A percentile compares a stretch with the other conserved stretches of the same genome.
These are phyloP conservation scores for Conchocele bisecta DNA, from an alignment of 2,888 invertebrate genomes.

Conservation along the genomic window DNA sequence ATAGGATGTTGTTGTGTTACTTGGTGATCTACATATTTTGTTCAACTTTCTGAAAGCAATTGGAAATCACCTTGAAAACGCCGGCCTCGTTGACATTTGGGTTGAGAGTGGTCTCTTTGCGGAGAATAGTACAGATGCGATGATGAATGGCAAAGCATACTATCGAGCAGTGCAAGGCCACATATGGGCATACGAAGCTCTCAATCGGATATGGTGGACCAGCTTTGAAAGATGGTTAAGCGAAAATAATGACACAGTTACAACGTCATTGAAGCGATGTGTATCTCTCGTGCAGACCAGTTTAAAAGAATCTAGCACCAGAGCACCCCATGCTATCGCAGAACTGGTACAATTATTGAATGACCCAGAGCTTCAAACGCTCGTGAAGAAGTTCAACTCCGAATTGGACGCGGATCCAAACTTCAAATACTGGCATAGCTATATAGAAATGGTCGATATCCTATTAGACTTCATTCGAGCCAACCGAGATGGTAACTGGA, in stretches of 20 bases:
- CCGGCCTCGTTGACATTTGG: slow-evolving; percentile 30
- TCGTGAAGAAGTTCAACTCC: no score
- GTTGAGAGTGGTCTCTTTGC: slow-evolving; percentile 20
- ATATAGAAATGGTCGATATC: no score
- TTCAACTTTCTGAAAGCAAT: slow-evolving; percentile 35
- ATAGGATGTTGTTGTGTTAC: background rate
- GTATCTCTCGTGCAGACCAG: no score
- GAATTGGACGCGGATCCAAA: no score
- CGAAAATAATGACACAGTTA: no score
- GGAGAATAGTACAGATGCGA: slow-evolving; percentile 6
- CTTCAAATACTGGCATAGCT: no score
- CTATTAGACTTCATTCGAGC: slow-evolving; percentile 37
- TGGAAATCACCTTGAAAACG: slow-evolving; percentile 24
- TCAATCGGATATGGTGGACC: slow-evolving; percentile 14
- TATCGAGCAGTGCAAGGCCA: slow-evolving; percentile 27
- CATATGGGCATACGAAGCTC: slow-evolving; percentile 13
- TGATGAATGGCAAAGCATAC: slow-evolving; percentile 22
- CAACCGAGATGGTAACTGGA: slow-evolving; percentile 42
- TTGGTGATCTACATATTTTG: slow-evolving; percentile 17
- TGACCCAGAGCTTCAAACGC: no score
- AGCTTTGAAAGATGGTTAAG: slow-evolving; percentile 4
- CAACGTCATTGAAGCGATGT: no score
- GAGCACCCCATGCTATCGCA: no score
- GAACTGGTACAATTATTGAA: no score
- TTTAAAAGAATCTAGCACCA: no score